A percentile compares a stretch with the other conserved stretches of the same genome.
These are phyloP conservation scores for Panzeria rudis DNA, from an alignment of 2,888 invertebrate genomes.

Conservation along the genomic window DNA sequence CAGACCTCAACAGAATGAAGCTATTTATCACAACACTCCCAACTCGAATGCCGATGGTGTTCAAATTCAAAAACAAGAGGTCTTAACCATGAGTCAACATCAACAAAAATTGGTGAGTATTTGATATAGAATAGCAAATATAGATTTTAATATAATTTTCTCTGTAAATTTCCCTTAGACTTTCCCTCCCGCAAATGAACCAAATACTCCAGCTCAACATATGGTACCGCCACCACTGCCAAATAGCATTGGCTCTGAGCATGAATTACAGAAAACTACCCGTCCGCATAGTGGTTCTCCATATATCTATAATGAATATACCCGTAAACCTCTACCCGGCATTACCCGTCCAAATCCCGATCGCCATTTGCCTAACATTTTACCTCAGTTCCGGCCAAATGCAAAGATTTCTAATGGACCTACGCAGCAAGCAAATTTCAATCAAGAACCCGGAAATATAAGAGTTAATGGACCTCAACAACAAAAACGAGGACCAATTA, in stretches of 20 bases:
- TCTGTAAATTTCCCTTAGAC: slow-evolving; percentile 66
- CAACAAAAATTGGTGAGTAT: slow-evolving; percentile 79
- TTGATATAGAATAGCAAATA: neutral
- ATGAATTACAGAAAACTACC: slow-evolving; percentile 69
- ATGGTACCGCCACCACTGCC: slow-evolving; percentile 79
- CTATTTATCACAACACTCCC: slow-evolving; percentile 46
- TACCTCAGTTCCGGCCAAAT: slow-evolving; percentile 89
- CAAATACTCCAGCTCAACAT: slow-evolving; percentile 83
- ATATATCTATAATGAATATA: slow-evolving; percentile 79
- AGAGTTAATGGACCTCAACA: slow-evolving; percentile 77
- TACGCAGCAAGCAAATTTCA: slow-evolving; percentile 76
- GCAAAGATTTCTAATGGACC: slow-evolving; percentile 85
- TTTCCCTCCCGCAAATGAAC: slow-evolving; percentile 74
- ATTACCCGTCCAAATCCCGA: slow-evolving; percentile 77
- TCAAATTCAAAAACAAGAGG: slow-evolving; percentile 81
- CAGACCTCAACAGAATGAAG: slow-evolving; percentile 58
- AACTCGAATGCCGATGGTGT: slow-evolving; percentile 70
- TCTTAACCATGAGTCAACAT: slow-evolving; percentile 81
- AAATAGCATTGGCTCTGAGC: slow-evolving; percentile 58
- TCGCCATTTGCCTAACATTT: slow-evolving; percentile 86
- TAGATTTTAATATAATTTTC: neutral
- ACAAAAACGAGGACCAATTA: slow-evolving; percentile 76
- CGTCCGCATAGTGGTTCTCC: slow-evolving; percentile 67
- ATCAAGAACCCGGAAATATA: slow-evolving; percentile 82
- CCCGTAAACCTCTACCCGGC: slow-evolving; percentile 78